These are phyloP conservation scores for Antheraea pernyi DNA, from an alignment of 1,140 invertebrate genomes.

Conservation along the genomic window DNA sequence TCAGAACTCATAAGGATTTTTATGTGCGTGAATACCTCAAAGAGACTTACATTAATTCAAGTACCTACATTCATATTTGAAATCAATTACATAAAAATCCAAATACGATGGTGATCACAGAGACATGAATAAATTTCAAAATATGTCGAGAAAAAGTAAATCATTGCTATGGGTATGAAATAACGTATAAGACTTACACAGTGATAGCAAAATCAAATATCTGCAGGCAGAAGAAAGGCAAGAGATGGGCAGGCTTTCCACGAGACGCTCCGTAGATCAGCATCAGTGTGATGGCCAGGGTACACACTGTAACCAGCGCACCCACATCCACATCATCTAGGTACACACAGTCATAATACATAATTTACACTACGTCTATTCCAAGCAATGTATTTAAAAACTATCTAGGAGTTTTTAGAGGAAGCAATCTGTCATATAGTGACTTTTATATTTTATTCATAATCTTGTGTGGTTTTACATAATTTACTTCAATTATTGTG, in stretches of 20 bases:
- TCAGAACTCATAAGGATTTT: no score
- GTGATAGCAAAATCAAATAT: conserved; percentile 94
- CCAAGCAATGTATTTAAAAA: background rate
- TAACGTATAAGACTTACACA: conserved; percentile 80
- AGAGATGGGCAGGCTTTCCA: conserved; percentile 88
- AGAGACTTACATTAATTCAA: no score
- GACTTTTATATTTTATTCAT: no score
- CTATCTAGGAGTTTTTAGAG: background rate
- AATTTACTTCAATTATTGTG: no score
- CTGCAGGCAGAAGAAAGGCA: conserved; percentile 94
- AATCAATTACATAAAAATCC: no score
- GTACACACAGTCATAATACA: conserved; percentile 40
- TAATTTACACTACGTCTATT: background rate
- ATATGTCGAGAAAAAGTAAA: no score
- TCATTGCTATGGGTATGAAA: background rate
- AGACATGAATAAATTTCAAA: no score
- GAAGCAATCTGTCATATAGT: no score
- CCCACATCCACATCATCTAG: conserved; percentile 89
- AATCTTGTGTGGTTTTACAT: no score
- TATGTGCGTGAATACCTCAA: no score
- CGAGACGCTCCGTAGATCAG: conserved; percentile 91
- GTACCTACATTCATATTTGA: no score
- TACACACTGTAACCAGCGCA: conserved; percentile 88
- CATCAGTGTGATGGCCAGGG: conserved; percentile 88
- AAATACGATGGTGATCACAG: no score